Evolutionary conservation across 2,888 invertebrate species (phyloP).

Genomic region (Euplagia quadripunctaria): DNA sequence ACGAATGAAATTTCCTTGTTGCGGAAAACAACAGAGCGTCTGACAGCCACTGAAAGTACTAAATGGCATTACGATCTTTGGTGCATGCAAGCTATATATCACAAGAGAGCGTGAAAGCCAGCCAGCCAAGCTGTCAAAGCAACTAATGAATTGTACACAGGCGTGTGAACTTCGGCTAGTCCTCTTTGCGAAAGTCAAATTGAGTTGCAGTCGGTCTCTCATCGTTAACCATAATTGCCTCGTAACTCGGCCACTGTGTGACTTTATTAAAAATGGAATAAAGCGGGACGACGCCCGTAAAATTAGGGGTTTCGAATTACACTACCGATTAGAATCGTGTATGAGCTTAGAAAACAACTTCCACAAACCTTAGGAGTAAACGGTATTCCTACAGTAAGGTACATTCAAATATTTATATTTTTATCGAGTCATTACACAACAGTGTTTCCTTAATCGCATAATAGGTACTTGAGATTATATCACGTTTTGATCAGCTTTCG

Average conservation of each 20-base stretch:
- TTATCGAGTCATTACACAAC: no score
- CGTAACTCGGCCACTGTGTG: slow-evolving; percentile 10
- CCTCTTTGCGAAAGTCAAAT: slow-evolving; percentile 20
- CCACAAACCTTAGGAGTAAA: no score
- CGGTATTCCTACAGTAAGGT: no score
- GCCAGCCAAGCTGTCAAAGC: slow-evolving; percentile 18
- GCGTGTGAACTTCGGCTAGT: background rate
- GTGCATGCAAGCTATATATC: slow-evolving; percentile 10
- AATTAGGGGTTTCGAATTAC: background rate
- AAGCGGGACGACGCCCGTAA: background rate
- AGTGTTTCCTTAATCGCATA: no score
- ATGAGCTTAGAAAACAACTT: background rate
- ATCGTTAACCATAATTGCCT: slow-evolving; percentile 26
- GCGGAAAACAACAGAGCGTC: slow-evolving; percentile 1
- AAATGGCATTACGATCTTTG: slow-evolving; percentile 31
- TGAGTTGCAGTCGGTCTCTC: slow-evolving; percentile 20
- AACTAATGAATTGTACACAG: slow-evolving; percentile 34
- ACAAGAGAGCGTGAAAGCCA: slow-evolving; percentile 9
- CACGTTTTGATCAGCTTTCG: no score
- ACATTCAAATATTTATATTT: no score
- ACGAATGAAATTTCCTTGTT: background rate
- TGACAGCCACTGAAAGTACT: slow-evolving; percentile 15
- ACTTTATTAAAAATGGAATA: background rate
- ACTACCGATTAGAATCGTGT: background rate
- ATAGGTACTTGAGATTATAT: no score